phyloP scores from a whole-genome alignment of 2,888 invertebrate genomes.

The Epistrophella euchroma region DNA sequence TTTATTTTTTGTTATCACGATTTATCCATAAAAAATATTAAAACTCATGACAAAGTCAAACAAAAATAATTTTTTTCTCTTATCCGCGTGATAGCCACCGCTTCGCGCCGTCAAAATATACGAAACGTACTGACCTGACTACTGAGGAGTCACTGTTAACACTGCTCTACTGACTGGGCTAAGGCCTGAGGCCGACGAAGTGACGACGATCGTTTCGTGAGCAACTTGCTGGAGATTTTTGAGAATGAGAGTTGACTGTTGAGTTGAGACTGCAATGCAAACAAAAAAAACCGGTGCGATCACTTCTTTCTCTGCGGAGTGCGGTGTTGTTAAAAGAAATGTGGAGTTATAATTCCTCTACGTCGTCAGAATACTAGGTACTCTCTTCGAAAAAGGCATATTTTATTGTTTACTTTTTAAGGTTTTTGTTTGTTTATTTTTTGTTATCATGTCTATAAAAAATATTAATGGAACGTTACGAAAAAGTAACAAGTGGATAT shows the following conservation, averaged over 20 bases:
- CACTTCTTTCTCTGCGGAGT: slow-evolving; percentile 24
- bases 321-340: background rate
- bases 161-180: background rate
- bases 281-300: slow-evolving; percentile 5
- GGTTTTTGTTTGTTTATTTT: slow-evolving; percentile 56
- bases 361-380: slow-evolving; percentile 52
- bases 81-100: slow-evolving; percentile 31
- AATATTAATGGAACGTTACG: background rate
- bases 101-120: slow-evolving; percentile 48
- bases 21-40: background rate
- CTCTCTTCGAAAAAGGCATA: slow-evolving; percentile 24
- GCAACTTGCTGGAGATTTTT: background rate
- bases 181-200: too few species aligned
- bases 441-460: slow-evolving; percentile 53
- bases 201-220: slow-evolving; percentile 9
- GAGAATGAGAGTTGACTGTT: background rate
- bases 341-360: too few species aligned
- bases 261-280: background rate
- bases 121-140: slow-evolving; percentile 42
- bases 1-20: slow-evolving; percentile 27
- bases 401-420: background rate
- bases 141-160: background rate
- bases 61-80: background rate
- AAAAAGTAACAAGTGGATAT: background rate
- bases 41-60: slow-evolving; percentile 4